Evolutionary conservation across 2,113 vertebrate species (phyloP), one percentile per base, ranked within the genome.

Genomic region (Shinisaurus crocodilurus): DNA sequence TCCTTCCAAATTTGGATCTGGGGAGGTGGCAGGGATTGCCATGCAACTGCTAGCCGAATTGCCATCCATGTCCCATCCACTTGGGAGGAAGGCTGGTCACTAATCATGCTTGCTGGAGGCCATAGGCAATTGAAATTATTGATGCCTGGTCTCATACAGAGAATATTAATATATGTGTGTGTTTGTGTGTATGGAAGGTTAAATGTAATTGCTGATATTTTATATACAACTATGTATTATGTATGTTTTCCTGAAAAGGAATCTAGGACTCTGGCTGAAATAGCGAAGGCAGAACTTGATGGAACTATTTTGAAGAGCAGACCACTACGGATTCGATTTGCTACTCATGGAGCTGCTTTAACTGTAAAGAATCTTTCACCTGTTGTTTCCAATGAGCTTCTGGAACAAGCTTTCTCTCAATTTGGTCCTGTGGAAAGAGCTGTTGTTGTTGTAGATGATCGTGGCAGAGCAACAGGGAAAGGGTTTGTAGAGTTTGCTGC

Each of bases 371-470:
- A 99, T 94, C 98, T 99, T 89, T 97, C 99, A 81, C 98, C 98
- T 0, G 97, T 98, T 60, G 99, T 99, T 91, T 99, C 99, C 69
- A 99, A 99, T 86, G 99, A 99, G 95, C 98, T 99, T 23, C 97
- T 99, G 93, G 99, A 99, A 77, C 98, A 99, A 98, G 98, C 99
- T 0, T 99, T 99, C 95, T 98, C 98, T 70, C 98, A 99, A 50
- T 99, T 99, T 92, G 99, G 99, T 23, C 98, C 97, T 0, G 98
- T 99, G 94, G 99, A 99, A 90, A 97, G 99, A 93, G 98, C 99
- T 0, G 95, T 99, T 34, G 98, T 99, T 13, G 98, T 99, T 74
- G 99, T 99, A 8, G 99, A 99, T 94, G 99, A 99, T 95, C 98
- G 98, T 3, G 98, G 99, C 60, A 98, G 98, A 95, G 98, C 99